Base-by-base conservation (phyloP, 2,888 invertebrate genomes). In the Pimpla rufipes region DNA sequence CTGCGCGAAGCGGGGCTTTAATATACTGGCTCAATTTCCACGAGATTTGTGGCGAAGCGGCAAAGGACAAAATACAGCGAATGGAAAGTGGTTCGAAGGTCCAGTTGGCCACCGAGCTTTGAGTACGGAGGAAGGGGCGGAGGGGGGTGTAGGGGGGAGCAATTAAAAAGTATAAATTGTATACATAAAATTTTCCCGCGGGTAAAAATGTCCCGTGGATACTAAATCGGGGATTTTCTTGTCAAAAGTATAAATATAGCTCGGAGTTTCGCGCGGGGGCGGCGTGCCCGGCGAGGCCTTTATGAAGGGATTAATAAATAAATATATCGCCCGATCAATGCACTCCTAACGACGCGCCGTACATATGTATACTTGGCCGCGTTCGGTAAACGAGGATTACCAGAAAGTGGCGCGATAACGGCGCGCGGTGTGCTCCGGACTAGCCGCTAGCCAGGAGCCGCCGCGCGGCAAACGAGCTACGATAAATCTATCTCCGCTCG, bases 351-450 rank as follows among this genome's bases (percentile, higher is more conserved):
- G 50, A 35, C 42, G 11, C 64, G n/a, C 64, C 50, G 50, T 76
- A 75, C 76, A 83, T 50, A 66, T 73, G 79, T 79, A 59, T 62
- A 66, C 29, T 67, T 21, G 45, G 42, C 21, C 5, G 29, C 29
- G 70, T 64, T n/a, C n/a, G n/a, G 70, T 55, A 74, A 75, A 57
- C 59, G 76, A 67, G 83, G 83, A 83, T 83, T 83, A 83, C 79
- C 59, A 79, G 76, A 83, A 79, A 76, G 79, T 83, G 75, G 83
- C 21, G 75, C 59, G 83, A 83, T 83, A 83, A 83, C 83, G 83
- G 66, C 67, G 57, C 67, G 50, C 76, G 79, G n/a, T n/a, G n/a
- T n/a, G n/a, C n/a, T n/a, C n/a, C 29, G 75, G 76, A n/a, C n/a
- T 79, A 79, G 76, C 79, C 76, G 62, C 50, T 71, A 67, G 74